Base-by-base conservation (phyloP, 2,113 vertebrate species). In the Prochilodus magdalenae region DNA sequence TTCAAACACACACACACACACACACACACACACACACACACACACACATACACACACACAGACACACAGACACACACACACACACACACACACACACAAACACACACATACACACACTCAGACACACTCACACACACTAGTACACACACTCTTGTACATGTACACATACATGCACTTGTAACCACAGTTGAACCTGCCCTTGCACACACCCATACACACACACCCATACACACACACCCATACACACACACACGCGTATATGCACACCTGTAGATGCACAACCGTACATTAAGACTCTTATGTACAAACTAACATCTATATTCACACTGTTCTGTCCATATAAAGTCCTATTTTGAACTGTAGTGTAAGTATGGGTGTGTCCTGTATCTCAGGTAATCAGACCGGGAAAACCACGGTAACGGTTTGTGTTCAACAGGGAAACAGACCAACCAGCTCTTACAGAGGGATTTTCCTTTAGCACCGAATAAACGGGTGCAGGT, bases 401-500 rank as follows among this genome's bases (percentile, higher is more conserved):
- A 13, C 60, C 36, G 12, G 53, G 27, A 55, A 13, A 47, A 18
- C 29, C 60, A 47, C 11, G 10, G 65, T 51, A 24, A 80, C 59
- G 26, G 22, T 63, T 75, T 16, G 70, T 62, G 44, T 49, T 69
- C 53, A 59, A 59, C n/a, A 80, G 49, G 49, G 1, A 51, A 73
- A 73, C 18, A 47, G 55, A 62, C 22, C 63, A 63, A 29, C 80
- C 63, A 83, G 78, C 76, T 30, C 74, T 49, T 36, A 80, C 85
- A 70, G 81, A 44, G 40, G 89, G 87, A 82, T 87, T 86, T 83
- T 84, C 66, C 67, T 27, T 67, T 85, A 86, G 84, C 80, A 87
- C 87, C 86, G 86, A 91, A 89, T 90, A 82, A 86, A 53, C 86
- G 88, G 89, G 90, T 85, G 86, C 88, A 89, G 90, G 89, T 93